These are phyloP conservation scores for Lophius piscatorius DNA, from an alignment of 2,113 vertebrate species.

Conservation along the genomic window DNA sequence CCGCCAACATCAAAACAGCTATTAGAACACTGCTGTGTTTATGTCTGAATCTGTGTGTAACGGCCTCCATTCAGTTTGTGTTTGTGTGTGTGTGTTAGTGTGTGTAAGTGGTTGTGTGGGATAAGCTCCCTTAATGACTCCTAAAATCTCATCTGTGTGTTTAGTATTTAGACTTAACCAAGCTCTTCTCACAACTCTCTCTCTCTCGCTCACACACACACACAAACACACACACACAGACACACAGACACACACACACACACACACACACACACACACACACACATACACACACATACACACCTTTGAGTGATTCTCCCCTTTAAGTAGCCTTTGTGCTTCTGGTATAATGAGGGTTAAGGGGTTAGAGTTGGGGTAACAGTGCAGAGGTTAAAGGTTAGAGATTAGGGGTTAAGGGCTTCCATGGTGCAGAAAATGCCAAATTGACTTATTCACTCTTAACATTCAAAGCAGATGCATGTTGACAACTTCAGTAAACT, in stretches of 20 bases:
- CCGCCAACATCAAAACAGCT: constrained; percentile 61
- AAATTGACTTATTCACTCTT: constrained; percentile 33
- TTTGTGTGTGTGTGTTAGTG: constrained; percentile 28
- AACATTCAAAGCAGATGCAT: constrained; percentile 36
- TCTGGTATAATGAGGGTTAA: constrained; percentile 41
- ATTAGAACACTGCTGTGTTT: constrained; percentile 53
- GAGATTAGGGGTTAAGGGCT: constrained; percentile 53
- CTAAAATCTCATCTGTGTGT: constrained; percentile 55
- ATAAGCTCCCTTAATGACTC: constrained; percentile 67
- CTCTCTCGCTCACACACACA: constrained; percentile 23
- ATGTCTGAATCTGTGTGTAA: constrained; percentile 14
- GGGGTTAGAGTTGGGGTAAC: constrained; percentile 49
- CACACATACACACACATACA: constrained; percentile 24
- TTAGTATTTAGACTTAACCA: constrained; percentile 64
- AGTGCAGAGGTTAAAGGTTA: constrained; percentile 50
- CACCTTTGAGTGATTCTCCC: neutral
- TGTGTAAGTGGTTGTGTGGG: constrained; percentile 9
- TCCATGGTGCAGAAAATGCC: constrained; percentile 34
- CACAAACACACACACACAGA: constrained; percentile 26
- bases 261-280: constrained; percentile 30
- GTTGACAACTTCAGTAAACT: constrained; percentile 10
- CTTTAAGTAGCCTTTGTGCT: constrained; percentile 44
- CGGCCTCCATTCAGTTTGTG: constrained; percentile 24
- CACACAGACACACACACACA: constrained; percentile 20
- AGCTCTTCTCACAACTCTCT: constrained; percentile 32